Evolutionary conservation across 2,888 invertebrate genomes (phyloP), one percentile per base, ranked within the genome.

Genomic region (Chymomyza fuscimana): DNA sequence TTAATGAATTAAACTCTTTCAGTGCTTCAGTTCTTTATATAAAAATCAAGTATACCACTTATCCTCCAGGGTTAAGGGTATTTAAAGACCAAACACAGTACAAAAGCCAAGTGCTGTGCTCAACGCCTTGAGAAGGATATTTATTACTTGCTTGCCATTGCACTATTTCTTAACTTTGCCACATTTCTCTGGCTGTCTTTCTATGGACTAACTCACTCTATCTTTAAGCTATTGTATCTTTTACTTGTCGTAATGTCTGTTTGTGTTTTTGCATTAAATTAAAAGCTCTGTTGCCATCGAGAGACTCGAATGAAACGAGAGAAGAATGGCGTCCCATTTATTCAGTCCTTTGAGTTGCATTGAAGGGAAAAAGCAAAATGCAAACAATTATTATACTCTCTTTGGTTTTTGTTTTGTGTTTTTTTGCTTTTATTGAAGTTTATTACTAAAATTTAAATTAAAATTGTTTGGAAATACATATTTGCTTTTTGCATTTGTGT

Each of bases 361-460:
- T 54, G 52, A 54, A 54, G 19, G 16, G 15, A 54, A 19, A 19
- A 19, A n/a, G 52, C 52, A 54, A 54, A 32, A 54, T 16, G 19
- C 16, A 54, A 54, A 54, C 52, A 19, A 19, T 19, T 16, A n/a
- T 58, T 58, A 22, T 36, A 46, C 12, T 65, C 56, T 58, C 19
- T 59, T 46, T 68, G 32, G 32, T 52, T 56, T 72, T 72, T 67
- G 65, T 56, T 72, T 71, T 67, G 65, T 63, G 46, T 19, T 68
- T 12, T 46, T 46, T 51, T 59, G 7, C 76, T 61, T 76, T 76
- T 76, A 76, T 76, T 76, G 70, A 76, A 76, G 76, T 76, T 76
- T 76, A 76, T 76, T 76, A 76, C 76, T 76, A 76, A 76, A 76
- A 69, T 73, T 50, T 66, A 72, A 76, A 76, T 70, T 63, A 69